Conservation (phyloP, 2,888 invertebrate species). For the Erebia aethiops region DNA sequence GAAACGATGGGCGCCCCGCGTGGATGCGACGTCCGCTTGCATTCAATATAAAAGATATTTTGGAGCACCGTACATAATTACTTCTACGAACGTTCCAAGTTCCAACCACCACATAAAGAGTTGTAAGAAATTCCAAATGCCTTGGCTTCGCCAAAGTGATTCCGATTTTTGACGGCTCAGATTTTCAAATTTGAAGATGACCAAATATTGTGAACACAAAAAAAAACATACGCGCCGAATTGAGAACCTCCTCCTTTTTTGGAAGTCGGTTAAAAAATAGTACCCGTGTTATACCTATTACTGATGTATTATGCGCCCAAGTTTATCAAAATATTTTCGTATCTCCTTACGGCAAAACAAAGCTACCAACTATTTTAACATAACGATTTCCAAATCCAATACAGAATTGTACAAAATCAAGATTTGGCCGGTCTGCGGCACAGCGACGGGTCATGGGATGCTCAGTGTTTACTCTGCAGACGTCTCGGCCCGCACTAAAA, state of each 20-base stretch:
- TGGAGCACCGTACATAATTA: slow-evolving; percentile 78
- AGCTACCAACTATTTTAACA: background rate
- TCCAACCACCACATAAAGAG: slow-evolving; percentile 72
- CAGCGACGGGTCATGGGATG: slow-evolving; percentile 55
- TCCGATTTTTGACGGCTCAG: slow-evolving; percentile 57
- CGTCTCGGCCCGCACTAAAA: slow-evolving; percentile 79
- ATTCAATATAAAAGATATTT: slow-evolving; percentile 66
- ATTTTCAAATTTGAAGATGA: slow-evolving; percentile 46
- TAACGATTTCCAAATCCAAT: slow-evolving; percentile 2
- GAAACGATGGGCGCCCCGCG: slow-evolving; percentile 70
- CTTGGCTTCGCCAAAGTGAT: slow-evolving; percentile 51
- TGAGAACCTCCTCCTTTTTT: no score
- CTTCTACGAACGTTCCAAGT: slow-evolving; percentile 71
- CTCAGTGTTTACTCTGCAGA: slow-evolving; percentile 73
- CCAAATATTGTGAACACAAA: slow-evolving; percentile 20
- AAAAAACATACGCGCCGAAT: no score
- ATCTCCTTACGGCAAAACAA: background rate
- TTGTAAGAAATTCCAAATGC: slow-evolving; percentile 64
- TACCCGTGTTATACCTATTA: background rate
- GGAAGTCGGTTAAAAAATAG: no score
- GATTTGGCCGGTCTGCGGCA: slow-evolving; percentile 28
- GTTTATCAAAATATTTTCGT: background rate
- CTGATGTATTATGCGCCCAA: no score
- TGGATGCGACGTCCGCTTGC: slow-evolving; percentile 56
- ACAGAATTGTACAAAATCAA: slow-evolving; percentile 15